Percentiles rank a stretch among this genome's conserved stretches.
Evolutionary conservation across 2,888 invertebrate genomes (phyloP).

Genomic region (Pecten maximus): DNA sequence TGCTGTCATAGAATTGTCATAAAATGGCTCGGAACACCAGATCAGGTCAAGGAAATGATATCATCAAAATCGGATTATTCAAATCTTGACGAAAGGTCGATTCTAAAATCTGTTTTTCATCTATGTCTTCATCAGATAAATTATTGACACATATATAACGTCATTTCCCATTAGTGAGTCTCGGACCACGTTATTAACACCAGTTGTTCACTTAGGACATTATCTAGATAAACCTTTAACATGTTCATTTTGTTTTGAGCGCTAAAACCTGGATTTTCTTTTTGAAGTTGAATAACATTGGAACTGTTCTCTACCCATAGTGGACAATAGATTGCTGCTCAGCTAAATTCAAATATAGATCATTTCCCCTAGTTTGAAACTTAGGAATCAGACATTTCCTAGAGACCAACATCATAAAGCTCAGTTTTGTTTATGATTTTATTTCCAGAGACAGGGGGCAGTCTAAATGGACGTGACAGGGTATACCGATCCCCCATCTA

Average conservation of each 20-base stretch:
- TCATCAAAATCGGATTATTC: slow-evolving; percentile 10
- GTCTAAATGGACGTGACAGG: too few relatives aligned
- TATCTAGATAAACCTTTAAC: background rate
- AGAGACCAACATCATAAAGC: too few relatives aligned
- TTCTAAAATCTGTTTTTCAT: slow-evolving; percentile 20
- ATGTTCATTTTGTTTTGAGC: background rate
- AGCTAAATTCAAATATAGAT: too few relatives aligned
- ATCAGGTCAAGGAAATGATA: background rate
- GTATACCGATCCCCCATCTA: too few relatives aligned
- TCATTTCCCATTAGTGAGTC: background rate
- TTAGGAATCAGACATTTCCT: too few relatives aligned
- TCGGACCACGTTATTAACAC: background rate
- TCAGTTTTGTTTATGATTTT: too few relatives aligned
- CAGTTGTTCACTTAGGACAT: background rate
- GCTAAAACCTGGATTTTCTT: too few relatives aligned
- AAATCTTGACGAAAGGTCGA: slow-evolving; percentile 25
- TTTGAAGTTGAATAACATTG: too few relatives aligned
- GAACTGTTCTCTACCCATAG: too few relatives aligned
- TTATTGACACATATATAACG: background rate
- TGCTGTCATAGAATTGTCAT: slow-evolving; percentile 13
- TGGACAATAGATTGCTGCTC: too few relatives aligned
- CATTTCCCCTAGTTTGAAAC: too few relatives aligned
- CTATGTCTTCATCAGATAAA: background rate
- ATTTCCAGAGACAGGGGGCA: too few relatives aligned
- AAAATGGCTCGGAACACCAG: background rate